These are phyloP conservation scores for Barbus barbus DNA, from an alignment of 2,113 vertebrate genomes.

Conservation along the genomic window DNA sequence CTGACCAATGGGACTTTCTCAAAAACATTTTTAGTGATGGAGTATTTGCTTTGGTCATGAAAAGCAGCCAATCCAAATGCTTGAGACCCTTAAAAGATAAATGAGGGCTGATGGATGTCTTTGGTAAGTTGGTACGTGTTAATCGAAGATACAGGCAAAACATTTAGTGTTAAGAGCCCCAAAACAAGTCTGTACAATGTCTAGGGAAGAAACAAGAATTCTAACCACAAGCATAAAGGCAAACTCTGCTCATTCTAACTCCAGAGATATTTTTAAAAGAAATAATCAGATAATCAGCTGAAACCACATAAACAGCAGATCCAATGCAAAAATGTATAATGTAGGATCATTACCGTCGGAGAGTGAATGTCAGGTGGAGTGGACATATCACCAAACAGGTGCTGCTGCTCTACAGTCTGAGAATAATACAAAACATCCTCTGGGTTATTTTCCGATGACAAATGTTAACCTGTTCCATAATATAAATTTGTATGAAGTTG, in stretches of 20 bases:
- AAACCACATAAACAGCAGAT: too few species aligned
- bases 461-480: too few species aligned
- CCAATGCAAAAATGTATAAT: neutral
- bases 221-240: neutral
- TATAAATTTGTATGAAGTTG: neutral
- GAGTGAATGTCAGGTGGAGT: constrained; percentile 90
- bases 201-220: neutral
- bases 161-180: constrained; percentile 24
- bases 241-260: neutral
- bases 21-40: neutral
- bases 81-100: constrained; percentile 5
- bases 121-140: neutral
- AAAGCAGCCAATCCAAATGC: neutral
- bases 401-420: constrained; percentile 86
- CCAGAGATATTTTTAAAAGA: neutral
- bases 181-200: constrained; percentile 4
- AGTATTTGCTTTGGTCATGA: neutral
- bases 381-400: constrained; percentile 96
- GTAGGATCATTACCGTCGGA: constrained; percentile 78
- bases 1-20: neutral
- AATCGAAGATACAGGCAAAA: neutral
- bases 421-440: constrained; percentile 49
- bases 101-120: neutral
- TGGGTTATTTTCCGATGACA: neutral
- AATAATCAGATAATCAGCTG: neutral